These are phyloP conservation scores for Hemicentrotus pulcherrimus DNA, from an alignment of 35 echinoderm and acorn worm species.

Conservation along the genomic window DNA sequence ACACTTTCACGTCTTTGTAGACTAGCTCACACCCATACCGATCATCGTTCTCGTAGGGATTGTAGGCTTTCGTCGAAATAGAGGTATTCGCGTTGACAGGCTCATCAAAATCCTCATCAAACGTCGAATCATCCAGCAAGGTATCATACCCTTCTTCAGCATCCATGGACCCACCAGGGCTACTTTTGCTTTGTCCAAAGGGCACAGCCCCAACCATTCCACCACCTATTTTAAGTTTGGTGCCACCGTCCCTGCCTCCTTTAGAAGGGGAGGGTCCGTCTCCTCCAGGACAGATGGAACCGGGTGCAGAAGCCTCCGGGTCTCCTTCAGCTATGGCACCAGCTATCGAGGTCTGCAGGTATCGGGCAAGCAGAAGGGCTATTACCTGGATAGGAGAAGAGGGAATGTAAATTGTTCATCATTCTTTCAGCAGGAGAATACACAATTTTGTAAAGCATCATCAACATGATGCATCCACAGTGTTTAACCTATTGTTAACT, in stretches of 20 bases:
- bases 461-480: no score
- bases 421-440: no score
- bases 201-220: neutral
- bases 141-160: constrained; percentile 16
- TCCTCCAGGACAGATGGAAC: constrained; percentile 54
- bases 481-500: no score
- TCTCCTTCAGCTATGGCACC: constrained; percentile 63
- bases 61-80: neutral
- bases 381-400: constrained; percentile 24
- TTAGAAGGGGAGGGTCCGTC: neutral
- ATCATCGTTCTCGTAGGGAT: neutral
- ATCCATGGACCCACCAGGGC: neutral
- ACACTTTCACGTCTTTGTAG: neutral
- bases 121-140: constrained; percentile 65
- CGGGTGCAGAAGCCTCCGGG: constrained; percentile 59
- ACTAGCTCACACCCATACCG: neutral
- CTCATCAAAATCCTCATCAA: constrained; percentile 63
- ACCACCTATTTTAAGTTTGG: neutral
- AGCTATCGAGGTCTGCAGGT: constrained; percentile 85
- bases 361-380: constrained; percentile 62
- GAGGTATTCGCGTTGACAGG: constrained; percentile 40
- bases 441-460: no score
- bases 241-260: neutral
- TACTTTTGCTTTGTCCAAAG: neutral
- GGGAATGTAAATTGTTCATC: no score